phyloP scores from a whole-genome alignment of 2,797 vertebrate species.

The Catharus ustulatus region DNA sequence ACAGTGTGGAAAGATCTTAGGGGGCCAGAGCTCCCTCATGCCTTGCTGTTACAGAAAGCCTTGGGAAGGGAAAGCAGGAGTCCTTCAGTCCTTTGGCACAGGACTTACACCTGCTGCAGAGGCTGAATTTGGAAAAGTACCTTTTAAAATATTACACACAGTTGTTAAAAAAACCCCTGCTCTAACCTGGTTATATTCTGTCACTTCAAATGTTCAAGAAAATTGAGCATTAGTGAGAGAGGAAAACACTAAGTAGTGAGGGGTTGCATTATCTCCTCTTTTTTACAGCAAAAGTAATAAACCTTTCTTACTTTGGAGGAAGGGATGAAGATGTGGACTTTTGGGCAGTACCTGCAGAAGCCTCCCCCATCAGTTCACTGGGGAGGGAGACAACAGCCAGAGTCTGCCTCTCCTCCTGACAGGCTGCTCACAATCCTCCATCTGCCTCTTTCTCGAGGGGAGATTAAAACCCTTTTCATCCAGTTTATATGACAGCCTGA shows the following conservation, averaged over 20 bases:
- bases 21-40: rapidly evolving
- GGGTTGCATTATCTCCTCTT: background rate
- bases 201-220: background rate
- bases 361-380: background rate
- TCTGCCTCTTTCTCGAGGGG: background rate
- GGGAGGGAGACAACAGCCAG: background rate
- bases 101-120: background rate
- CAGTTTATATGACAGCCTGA: background rate
- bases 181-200: background rate
- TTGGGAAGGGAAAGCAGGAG: rapidly evolving
- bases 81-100: background rate
- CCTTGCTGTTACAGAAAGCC: background rate
- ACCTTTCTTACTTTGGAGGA: background rate
- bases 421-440: background rate
- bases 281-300: background rate
- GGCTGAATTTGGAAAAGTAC: background rate
- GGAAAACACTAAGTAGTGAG: background rate
- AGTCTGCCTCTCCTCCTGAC: background rate
- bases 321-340: background rate
- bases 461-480: background rate
- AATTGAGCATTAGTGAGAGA: background rate
- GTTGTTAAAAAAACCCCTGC: background rate
- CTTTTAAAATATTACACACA: background rate
- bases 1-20: background rate
- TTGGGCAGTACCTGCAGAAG: background rate